phyloP scores from a whole-genome alignment of 2,888 invertebrate species.

The Agrochola litura region DNA sequence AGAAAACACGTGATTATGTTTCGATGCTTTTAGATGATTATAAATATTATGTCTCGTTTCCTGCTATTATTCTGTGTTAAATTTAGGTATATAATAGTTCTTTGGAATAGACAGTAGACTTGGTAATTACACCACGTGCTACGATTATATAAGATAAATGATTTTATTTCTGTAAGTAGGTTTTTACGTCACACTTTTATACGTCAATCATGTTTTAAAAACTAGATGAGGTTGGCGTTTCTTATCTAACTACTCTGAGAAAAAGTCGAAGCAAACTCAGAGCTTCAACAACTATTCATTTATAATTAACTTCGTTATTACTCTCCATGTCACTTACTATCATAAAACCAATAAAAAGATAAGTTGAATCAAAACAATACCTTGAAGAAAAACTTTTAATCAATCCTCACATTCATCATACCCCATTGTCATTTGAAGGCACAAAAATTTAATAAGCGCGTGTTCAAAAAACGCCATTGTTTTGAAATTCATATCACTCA shows the following conservation, averaged over 20 bases:
- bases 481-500: slow-evolving; percentile 59
- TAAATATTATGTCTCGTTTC: slow-evolving; percentile 42
- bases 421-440: slow-evolving; percentile 39
- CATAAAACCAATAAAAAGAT: not conserved
- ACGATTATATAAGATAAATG: too few species aligned
- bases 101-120: not conserved
- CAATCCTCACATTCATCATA: slow-evolving; percentile 42
- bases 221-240: too few species aligned
- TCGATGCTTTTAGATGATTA: slow-evolving; percentile 45
- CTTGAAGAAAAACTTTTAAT: slow-evolving; percentile 20
- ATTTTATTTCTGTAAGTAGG: too few species aligned
- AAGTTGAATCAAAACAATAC: slow-evolving; percentile 12
- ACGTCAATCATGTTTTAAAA: too few species aligned
- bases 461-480: slow-evolving; percentile 58
- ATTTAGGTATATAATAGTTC: slow-evolving; percentile 4
- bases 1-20: slow-evolving; percentile 51
- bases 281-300: not conserved
- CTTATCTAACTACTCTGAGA: too few species aligned
- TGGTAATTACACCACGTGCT: not conserved
- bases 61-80: slow-evolving; percentile 24
- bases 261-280: too few species aligned
- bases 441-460: slow-evolving; percentile 47
- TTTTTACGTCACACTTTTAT: too few species aligned
- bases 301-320: not conserved
- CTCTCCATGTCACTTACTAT: not conserved